Evolutionary conservation across 2,888 invertebrate species (phyloP).

Genomic region (Pheosia tremula): DNA sequence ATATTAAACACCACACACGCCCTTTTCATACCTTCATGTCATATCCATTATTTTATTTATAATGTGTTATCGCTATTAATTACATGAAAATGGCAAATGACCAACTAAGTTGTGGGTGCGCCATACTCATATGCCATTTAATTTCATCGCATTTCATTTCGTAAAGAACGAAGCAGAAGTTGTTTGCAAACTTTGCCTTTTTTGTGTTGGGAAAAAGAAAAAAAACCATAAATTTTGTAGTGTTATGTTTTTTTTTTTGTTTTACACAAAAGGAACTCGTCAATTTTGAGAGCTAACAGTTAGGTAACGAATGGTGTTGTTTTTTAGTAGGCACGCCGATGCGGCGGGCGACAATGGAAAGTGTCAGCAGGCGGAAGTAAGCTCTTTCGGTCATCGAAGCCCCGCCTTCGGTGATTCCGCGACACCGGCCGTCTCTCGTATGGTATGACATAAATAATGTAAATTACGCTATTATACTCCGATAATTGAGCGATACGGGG

Average conservation of each 20-base stretch:
- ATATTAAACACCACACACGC: too few relatives aligned
- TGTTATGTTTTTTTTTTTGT: neutral
- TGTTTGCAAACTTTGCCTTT: neutral
- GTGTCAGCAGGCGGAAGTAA: constrained; percentile 20
- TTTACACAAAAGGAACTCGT: neutral
- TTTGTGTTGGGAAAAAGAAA: neutral
- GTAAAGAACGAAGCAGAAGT: too few relatives aligned
- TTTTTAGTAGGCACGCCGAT: neutral
- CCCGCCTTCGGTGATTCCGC: neutral
- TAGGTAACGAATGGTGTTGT: neutral
- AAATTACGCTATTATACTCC: neutral
- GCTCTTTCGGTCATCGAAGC: constrained; percentile 20
- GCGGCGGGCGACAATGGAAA: constrained; percentile 9
- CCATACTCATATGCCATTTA: too few relatives aligned
- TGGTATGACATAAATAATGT: neutral
- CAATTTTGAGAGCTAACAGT: neutral
- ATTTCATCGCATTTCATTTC: too few relatives aligned
- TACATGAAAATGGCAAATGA: too few relatives aligned
- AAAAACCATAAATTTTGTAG: too few relatives aligned
- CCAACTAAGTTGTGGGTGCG: too few relatives aligned
- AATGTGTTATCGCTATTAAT: too few relatives aligned
- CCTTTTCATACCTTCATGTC: too few relatives aligned
- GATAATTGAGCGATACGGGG: too few relatives aligned
- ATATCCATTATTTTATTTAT: too few relatives aligned
- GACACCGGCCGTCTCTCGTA: neutral